Evolutionary conservation across 2,797 vertebrate genomes (phyloP).

Genomic region (Netta rufina): DNA sequence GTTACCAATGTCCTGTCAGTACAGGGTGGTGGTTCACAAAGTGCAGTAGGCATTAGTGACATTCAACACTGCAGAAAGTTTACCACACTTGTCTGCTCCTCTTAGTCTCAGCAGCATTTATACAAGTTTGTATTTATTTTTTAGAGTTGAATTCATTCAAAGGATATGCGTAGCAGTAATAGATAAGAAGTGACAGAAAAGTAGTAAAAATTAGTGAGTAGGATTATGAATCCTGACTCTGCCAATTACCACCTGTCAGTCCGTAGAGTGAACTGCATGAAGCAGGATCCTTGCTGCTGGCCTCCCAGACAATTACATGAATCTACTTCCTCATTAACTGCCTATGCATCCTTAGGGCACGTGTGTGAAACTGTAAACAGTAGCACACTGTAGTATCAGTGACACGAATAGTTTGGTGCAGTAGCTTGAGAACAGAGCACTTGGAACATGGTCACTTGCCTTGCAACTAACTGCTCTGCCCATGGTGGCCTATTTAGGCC

Average conservation of each 20-base stretch:
- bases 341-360: neutral
- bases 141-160: neutral
- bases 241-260: neutral
- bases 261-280: neutral
- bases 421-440: neutral
- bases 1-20: fast-evolving
- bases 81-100: neutral
- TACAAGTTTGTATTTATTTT: neutral
- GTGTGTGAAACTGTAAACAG: neutral
- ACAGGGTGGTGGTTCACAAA: neutral
- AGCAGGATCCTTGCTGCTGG: neutral
- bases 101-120: neutral
- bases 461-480: no score
- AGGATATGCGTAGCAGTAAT: neutral
- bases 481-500: no score
- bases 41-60: fast-evolving
- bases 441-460: no score
- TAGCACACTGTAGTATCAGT: neutral
- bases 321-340: neutral
- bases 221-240: neutral
- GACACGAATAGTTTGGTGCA: neutral
- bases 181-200: neutral
- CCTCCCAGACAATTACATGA: neutral
- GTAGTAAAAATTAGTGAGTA: neutral
- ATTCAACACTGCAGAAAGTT: neutral